Percentiles rank a stretch among this genome's conserved stretches.
Conservation (phyloP, 2,888 invertebrate species). For the Lasiommata megera region DNA sequence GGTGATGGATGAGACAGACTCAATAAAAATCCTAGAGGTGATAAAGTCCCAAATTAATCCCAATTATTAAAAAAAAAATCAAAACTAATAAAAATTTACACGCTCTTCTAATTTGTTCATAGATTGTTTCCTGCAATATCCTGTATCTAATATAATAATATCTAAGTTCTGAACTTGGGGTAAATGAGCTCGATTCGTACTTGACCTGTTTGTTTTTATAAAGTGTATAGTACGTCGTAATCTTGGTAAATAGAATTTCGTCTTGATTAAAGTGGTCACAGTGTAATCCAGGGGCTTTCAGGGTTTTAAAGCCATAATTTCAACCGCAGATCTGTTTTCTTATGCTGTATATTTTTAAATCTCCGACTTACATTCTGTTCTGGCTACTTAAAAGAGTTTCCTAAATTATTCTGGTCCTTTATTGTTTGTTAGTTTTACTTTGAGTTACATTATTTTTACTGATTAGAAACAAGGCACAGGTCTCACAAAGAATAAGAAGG, state of each 20-base stretch:
- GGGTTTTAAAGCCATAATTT: constrained; percentile 33
- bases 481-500: no score
- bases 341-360: constrained; percentile 31
- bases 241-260: constrained; percentile 33
- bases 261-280: constrained; percentile 40
- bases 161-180: neutral
- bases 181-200: neutral
- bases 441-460: neutral
- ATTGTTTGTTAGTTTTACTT: neutral
- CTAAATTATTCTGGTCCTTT: constrained; percentile 14
- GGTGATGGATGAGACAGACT: no score
- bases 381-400: constrained; percentile 23
- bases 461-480: no score
- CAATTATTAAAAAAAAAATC: no score
- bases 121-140: no score
- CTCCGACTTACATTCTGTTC: constrained; percentile 23
- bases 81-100: no score
- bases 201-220: constrained; percentile 16
- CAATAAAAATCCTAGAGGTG: no score
- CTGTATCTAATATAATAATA: no score
- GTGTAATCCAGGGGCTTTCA: constrained; percentile 35
- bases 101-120: no score
- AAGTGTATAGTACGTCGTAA: constrained; percentile 23
- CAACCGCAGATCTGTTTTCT: constrained; percentile 25
- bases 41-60: no score